phyloP scores from a whole-genome alignment of 2,113 vertebrate species.

The Mustelus asterias region DNA sequence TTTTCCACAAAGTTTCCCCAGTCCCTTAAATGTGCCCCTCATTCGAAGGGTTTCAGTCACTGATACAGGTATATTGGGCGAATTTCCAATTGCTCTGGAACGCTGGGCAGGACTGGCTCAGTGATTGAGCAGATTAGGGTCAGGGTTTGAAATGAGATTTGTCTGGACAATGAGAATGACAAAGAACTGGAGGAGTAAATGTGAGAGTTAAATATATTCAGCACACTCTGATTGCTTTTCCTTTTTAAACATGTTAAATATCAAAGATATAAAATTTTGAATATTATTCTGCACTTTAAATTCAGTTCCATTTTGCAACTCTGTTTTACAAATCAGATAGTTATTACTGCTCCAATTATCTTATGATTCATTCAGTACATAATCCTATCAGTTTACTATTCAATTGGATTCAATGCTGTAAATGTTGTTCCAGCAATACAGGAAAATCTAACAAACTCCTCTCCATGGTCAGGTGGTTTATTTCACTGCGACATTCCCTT shows the following conservation, averaged over 20 bases:
- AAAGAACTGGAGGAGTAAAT: neutral
- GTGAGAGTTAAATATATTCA: neutral
- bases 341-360: too few relatives aligned
- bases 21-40: neutral
- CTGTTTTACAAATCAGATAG: too few relatives aligned
- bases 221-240: too few relatives aligned
- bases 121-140: neutral
- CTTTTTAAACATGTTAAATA: too few relatives aligned
- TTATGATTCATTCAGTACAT: too few relatives aligned
- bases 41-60: neutral
- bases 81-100: neutral
- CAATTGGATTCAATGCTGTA: neutral
- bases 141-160: neutral
- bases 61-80: neutral
- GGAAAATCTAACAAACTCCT: neutral
- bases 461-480: neutral
- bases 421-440: neutral
- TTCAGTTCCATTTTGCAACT: too few relatives aligned
- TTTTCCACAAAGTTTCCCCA: neutral
- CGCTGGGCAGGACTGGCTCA: neutral
- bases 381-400: neutral
- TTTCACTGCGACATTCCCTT: neutral
- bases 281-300: neutral
- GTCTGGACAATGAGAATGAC: neutral
- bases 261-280: slow-evolving; percentile 54